phyloP scores from a whole-genome alignment of 2,888 invertebrate species.

The Plagodis dolabraria region DNA sequence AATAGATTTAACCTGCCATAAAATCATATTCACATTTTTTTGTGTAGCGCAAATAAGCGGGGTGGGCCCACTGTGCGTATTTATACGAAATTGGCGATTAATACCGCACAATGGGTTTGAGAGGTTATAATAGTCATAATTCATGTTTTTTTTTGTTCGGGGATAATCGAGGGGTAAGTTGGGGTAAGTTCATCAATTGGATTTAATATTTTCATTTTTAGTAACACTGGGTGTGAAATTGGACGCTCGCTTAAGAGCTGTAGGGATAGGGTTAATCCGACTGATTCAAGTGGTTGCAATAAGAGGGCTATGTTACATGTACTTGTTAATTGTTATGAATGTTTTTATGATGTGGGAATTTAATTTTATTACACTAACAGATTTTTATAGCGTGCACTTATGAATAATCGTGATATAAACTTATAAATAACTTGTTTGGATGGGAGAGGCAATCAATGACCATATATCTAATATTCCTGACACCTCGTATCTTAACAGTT shows the following conservation, averaged over 20 bases:
- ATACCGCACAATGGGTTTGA: slow-evolving; percentile 69
- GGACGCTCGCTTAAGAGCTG: slow-evolving; percentile 76
- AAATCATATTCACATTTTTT: slow-evolving; percentile 78
- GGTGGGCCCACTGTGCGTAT: slow-evolving; percentile 67
- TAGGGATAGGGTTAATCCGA: slow-evolving; percentile 72
- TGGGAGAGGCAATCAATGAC: not conserved
- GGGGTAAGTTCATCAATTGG: slow-evolving; percentile 78
- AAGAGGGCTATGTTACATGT: slow-evolving; percentile 44
- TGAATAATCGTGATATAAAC: no score
- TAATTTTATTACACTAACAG: slow-evolving; percentile 7
- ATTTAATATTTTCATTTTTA: slow-evolving; percentile 82
- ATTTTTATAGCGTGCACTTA: not conserved
- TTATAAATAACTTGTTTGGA: not conserved
- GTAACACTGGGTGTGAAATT: slow-evolving; percentile 82
- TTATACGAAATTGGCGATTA: slow-evolving; percentile 75
- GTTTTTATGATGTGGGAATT: slow-evolving; percentile 22
- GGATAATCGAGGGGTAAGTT: slow-evolving; percentile 73
- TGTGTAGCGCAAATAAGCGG: slow-evolving; percentile 69
- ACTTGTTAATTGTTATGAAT: slow-evolving; percentile 39
- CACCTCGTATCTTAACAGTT: no score
- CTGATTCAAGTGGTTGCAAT: slow-evolving; percentile 54
- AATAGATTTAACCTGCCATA: slow-evolving; percentile 84
- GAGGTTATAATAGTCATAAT: slow-evolving; percentile 81
- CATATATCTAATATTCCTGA: no score
- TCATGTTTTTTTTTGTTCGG: slow-evolving; percentile 70